Conservation (phyloP, 2,888 invertebrate species). For the Pollenia griseotomentosa region DNA sequence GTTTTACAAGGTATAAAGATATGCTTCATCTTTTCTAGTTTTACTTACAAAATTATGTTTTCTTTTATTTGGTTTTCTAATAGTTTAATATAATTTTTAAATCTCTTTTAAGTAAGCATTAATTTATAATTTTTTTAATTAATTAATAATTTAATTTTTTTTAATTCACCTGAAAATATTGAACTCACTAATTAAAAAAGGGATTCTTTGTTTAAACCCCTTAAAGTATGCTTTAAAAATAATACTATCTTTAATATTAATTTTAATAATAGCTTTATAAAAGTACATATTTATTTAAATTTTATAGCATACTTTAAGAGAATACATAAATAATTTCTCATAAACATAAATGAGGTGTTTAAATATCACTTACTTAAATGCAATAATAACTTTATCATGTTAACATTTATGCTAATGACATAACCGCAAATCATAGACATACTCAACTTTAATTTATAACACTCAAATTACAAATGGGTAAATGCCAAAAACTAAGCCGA, state of each 20-base stretch:
- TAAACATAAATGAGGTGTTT: conserved; percentile 58
- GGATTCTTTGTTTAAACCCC: not conserved
- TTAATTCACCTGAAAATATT: too few species aligned
- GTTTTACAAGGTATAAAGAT: too few species aligned
- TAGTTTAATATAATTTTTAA: not conserved
- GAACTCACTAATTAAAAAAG: not conserved
- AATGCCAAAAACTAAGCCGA: not conserved
- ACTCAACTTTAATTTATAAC: conserved; percentile 31
- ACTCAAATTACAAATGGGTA: conserved; percentile 35
- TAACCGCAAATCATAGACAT: conserved; percentile 61
- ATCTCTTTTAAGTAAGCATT: not conserved
- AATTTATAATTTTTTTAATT: too few species aligned
- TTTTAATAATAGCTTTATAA: conserved; percentile 30
- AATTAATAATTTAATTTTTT: too few species aligned
- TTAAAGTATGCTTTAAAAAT: not conserved
- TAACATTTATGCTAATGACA: conserved; percentile 73
- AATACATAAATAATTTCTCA: conserved; percentile 32
- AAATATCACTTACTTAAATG: conserved; percentile 73
- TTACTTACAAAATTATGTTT: too few species aligned
- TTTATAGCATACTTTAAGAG: conserved; percentile 23
- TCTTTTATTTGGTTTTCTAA: too few species aligned
- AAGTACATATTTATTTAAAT: conserved; percentile 48
- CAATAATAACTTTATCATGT: conserved; percentile 74
- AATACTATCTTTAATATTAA: not conserved
- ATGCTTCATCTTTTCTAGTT: too few species aligned